Evolutionary conservation across 2,113 vertebrate species (phyloP), one percentile per base, ranked within the genome.

Genomic region (Aldabrachelys gigantea): DNA sequence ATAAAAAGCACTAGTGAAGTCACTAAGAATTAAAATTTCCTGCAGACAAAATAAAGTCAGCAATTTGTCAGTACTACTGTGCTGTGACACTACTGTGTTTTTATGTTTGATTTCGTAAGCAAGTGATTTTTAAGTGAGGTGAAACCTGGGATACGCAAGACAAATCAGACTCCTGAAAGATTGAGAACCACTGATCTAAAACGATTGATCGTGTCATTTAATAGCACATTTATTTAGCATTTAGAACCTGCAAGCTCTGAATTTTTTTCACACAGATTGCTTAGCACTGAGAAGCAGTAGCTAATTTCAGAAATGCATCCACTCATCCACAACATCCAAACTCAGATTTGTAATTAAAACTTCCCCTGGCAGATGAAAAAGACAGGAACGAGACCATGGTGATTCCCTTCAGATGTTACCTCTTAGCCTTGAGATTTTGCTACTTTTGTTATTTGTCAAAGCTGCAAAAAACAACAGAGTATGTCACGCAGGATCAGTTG

Each of bases 391-490:
- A 79, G 95, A 91, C 31, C n/a, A 5, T 25, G 85, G 54, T 91
- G 87, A 96, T 88, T 89, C 31, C 90, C 79, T 94, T 92, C 80
- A 97, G 93, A 95, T 90, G 94, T 84, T 52, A 89, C 56, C 92
- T 95, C 95, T 97, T 93, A 83, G 92, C 94, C 16, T 2, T 86
- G 85, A 95, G 96, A 91, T 97, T 97, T 62, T 97, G 88, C 52
- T 91, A 89, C 89, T 93, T 92, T 97, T 54, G 88, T 95, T 97
- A 95, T 96, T 97, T 97, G 76, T 93, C 88, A 96, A 95, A 94
- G n/a, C 92, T 96, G 88, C 81, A 96, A 95, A 97, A 98, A 96
- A 50, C 88, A 92, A 6, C 81, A 85, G 84, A 21, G 57, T 78
- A 89, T 16, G 81, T 69, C 9, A 94, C 94, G 47, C 87, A 87